Conservation (phyloP, 2,888 invertebrate genomes). For the Aphrophora alni region DNA sequence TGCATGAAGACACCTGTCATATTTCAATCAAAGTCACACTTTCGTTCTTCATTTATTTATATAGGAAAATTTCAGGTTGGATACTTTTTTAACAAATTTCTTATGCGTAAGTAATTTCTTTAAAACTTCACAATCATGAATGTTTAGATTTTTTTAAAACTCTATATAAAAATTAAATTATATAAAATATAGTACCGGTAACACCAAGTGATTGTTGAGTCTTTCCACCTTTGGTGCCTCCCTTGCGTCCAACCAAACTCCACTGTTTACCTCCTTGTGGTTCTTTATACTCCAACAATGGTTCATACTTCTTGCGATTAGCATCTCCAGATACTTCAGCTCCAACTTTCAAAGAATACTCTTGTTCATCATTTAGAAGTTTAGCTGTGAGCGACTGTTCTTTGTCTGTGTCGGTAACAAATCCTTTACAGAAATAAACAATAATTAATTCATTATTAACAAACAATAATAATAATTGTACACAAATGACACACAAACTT, state of each 20-base stretch:
- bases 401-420: conserved; percentile 63
- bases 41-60: too few relatives aligned
- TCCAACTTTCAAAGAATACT: conserved; percentile 70
- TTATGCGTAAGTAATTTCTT: too few relatives aligned
- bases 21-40: too few relatives aligned
- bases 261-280: conserved; percentile 62
- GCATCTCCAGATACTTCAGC: conserved; percentile 66
- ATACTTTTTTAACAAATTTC: too few relatives aligned
- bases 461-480: neutral
- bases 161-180: too few relatives aligned
- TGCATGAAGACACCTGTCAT: too few relatives aligned
- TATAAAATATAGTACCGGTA: conserved; percentile 59
- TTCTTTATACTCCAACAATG: conserved; percentile 70
- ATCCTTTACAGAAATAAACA: conserved; percentile 50
- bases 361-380: conserved; percentile 63
- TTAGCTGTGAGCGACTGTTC: conserved; percentile 68
- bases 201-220: conserved; percentile 59
- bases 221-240: conserved; percentile 42
- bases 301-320: conserved; percentile 65
- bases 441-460: neutral
- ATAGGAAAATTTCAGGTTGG: too few relatives aligned
- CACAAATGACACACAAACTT: neutral
- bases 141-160: too few relatives aligned
- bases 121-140: too few relatives aligned
- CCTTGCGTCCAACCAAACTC: conserved; percentile 46